Evolutionary conservation across 2,888 invertebrate species (phyloP).

Genomic region (Fissipunctia ypsillon): DNA sequence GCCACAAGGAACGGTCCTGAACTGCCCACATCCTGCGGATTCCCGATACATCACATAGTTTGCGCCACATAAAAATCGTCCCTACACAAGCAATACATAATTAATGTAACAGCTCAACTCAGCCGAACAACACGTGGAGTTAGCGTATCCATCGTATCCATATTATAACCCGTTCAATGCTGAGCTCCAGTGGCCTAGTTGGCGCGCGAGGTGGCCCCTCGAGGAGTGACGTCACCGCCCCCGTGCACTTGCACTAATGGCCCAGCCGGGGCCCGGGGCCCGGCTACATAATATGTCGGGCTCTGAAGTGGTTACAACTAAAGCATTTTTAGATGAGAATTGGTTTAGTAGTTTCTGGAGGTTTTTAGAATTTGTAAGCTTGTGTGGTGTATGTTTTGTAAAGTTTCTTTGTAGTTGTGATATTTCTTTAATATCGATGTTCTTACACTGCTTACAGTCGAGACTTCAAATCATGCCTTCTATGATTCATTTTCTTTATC

Average conservation of each 20-base stretch:
- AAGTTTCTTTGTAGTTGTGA: neutral
- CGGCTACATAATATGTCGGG: conserved; percentile 53
- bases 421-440: neutral
- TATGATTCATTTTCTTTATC: no score
- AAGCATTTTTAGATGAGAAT: conserved; percentile 59
- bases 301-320: conserved; percentile 48
- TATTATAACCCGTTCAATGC: conserved; percentile 67
- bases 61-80: neutral
- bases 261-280: conserved; percentile 61
- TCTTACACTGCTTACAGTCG: neutral
- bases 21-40: no score
- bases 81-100: conserved; percentile 12
- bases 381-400: neutral
- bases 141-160: conserved; percentile 49
- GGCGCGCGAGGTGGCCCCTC: conserved; percentile 77
- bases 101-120: conserved; percentile 44
- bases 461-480: neutral
- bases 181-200: conserved; percentile 82
- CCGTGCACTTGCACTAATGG: conserved; percentile 79
- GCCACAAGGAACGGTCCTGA: no score
- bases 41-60: neutral
- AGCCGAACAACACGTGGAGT: conserved; percentile 47
- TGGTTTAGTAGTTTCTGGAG: conserved; percentile 37
- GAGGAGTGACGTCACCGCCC: conserved; percentile 80
- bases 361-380: conserved; percentile 10